phyloP scores from a whole-genome alignment of 2,888 invertebrate genomes.

The Branchellion lobata region DNA sequence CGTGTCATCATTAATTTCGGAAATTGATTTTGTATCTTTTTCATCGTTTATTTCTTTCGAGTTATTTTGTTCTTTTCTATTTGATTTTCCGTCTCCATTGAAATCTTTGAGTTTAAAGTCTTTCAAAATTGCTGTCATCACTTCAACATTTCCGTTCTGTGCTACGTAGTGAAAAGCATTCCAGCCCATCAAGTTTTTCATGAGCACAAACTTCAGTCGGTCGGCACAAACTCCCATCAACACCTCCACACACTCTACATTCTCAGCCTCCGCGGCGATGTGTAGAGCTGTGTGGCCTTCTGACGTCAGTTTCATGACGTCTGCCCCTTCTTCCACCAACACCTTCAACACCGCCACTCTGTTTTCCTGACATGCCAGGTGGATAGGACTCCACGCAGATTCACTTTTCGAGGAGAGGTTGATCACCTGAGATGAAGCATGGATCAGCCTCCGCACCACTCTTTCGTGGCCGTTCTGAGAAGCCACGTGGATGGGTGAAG shows the following conservation, averaged over 20 bases:
- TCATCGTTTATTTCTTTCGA: neutral
- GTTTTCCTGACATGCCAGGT: conserved; percentile 51
- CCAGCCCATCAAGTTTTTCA: conserved; percentile 48
- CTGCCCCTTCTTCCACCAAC: conserved; percentile 49
- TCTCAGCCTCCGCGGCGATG: conserved; percentile 52
- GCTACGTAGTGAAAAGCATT: conserved; percentile 52
- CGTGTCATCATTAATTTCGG: too few species aligned
- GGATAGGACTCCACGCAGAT: conserved; percentile 50
- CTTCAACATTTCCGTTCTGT: conserved; percentile 52
- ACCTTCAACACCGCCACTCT: conserved; percentile 46
- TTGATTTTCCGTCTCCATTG: neutral
- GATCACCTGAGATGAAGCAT: conserved; percentile 44
- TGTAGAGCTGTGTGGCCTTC: conserved; percentile 53
- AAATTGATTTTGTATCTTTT: neutral
- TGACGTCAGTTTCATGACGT: conserved; percentile 45
- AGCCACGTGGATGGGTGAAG: conserved; percentile 53
- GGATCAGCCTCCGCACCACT: conserved; percentile 49
- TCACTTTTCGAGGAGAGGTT: conserved; percentile 46
- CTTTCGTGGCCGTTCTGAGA: conserved; percentile 51
- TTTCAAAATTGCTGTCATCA: conserved; percentile 42
- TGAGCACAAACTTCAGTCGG: conserved; percentile 6
- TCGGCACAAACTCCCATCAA: conserved; percentile 46
- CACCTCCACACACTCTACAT: conserved; percentile 48
- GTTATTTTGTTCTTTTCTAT: neutral
- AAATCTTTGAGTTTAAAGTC: neutral